Percentiles rank a stretch among this genome's conserved stretches.
These are phyloP conservation scores for Drosophila lowei DNA, from an alignment of 1,140 invertebrate species.

Conservation along the genomic window DNA sequence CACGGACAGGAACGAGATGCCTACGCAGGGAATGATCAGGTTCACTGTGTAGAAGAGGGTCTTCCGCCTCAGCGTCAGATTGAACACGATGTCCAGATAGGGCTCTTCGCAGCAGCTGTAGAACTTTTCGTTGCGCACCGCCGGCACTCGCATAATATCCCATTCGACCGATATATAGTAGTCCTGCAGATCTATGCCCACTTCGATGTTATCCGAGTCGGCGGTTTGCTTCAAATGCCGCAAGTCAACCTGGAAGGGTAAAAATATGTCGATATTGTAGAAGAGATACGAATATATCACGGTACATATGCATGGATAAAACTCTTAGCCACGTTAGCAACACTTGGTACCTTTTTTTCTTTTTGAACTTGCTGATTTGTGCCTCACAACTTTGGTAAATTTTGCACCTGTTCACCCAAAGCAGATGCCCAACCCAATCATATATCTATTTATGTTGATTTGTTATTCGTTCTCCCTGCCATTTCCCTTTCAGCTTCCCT, in stretches of 20 bases:
- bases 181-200: conserved; percentile 96
- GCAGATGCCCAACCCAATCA: conserved; percentile 41
- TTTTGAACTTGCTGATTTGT: conserved; percentile 55
- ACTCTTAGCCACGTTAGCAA: too few relatives aligned
- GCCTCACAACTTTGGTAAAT: conserved; percentile 23
- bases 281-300: too few relatives aligned
- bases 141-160: conserved; percentile 96
- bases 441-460: conserved; percentile 73
- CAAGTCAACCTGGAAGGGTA: conserved; percentile 89
- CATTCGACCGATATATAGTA: conserved; percentile 99
- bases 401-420: conserved; percentile 27
- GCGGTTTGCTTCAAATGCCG: conserved; percentile 92
- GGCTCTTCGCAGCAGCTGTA: conserved; percentile 96
- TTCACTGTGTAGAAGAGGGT: conserved; percentile 99
- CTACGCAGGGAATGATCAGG: conserved; percentile 97
- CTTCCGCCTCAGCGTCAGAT: conserved; percentile 97
- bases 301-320: too few relatives aligned
- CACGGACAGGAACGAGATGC: conserved; percentile 98
- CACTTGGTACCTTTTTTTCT: neutral
- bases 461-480: conserved; percentile 38
- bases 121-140: conserved; percentile 93
- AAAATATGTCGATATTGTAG: neutral
- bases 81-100: conserved; percentile 98
- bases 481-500: conserved; percentile 31
- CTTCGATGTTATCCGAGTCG: conserved; percentile 91